Conservation (phyloP, 2,113 vertebrate genomes). For the Beaufortia kweichowensis region DNA sequence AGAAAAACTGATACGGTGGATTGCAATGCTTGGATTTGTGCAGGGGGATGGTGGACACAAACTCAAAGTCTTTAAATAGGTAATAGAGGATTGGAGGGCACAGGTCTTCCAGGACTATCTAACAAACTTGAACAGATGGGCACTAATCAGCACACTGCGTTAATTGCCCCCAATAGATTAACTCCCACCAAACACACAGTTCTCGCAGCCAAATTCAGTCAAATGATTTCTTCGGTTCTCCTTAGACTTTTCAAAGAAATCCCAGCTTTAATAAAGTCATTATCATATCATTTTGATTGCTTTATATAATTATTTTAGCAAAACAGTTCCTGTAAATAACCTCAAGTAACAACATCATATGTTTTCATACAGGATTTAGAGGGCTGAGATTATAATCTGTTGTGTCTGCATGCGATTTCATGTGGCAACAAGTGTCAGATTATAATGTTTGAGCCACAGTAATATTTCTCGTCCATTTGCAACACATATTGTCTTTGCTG, state of each 20-base stretch:
- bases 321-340: slow-evolving; percentile 13
- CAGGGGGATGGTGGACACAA: background rate
- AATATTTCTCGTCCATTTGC: too few species aligned
- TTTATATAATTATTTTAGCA: slow-evolving; percentile 20
- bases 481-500: too few species aligned
- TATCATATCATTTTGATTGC: slow-evolving; percentile 15
- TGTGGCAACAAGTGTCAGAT: slow-evolving; percentile 16
- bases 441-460: background rate
- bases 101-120: slow-evolving; percentile 54
- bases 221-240: slow-evolving; percentile 60
- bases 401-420: background rate
- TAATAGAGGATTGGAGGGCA: slow-evolving; percentile 49
- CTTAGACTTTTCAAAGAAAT: slow-evolving; percentile 40
- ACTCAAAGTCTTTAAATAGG: slow-evolving; percentile 57
- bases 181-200: slow-evolving; percentile 58
- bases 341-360: slow-evolving; percentile 35
- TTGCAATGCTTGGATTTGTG: background rate
- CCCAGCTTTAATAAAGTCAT: slow-evolving; percentile 18
- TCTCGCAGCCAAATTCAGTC: slow-evolving; percentile 61
- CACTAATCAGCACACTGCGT: slow-evolving; percentile 61
- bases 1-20: background rate
- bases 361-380: slow-evolving; percentile 43
- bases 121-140: slow-evolving; percentile 58
- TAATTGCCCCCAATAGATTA: slow-evolving; percentile 67
- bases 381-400: slow-evolving; percentile 37